Percentiles rank a stretch among this genome's conserved stretches.
phyloP scores from a whole-genome alignment of 2,888 invertebrate species.

The Synanthedon myopaeformis region DNA sequence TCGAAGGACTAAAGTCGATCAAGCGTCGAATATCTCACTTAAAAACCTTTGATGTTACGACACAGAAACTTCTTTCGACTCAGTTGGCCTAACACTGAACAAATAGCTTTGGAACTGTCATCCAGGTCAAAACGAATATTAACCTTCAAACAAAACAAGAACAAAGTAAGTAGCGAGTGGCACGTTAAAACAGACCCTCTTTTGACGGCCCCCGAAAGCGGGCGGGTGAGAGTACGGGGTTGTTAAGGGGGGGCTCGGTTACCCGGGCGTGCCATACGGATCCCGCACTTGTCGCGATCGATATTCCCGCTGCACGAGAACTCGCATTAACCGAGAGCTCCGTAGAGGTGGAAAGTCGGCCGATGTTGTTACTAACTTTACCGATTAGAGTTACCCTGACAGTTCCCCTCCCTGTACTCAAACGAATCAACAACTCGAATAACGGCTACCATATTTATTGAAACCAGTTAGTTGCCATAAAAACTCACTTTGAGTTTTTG shows the following conservation, averaged over 20 bases:
- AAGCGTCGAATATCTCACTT: background rate
- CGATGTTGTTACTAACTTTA: conserved; percentile 64
- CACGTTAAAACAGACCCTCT: conserved; percentile 50
- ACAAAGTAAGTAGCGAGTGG: conserved; percentile 53
- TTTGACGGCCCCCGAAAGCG: conserved; percentile 18
- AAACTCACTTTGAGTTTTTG: conserved; percentile 9
- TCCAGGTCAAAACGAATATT: conserved; percentile 53
- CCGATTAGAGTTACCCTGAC: conserved; percentile 50
- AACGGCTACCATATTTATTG: conserved; percentile 5
- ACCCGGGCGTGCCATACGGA: conserved; percentile 56
- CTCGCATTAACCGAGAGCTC: conserved; percentile 50
- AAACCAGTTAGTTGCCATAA: background rate
- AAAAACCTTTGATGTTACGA: background rate
- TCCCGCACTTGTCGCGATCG: conserved; percentile 61
- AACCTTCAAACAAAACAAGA: conserved; percentile 69
- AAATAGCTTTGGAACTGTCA: conserved; percentile 13
- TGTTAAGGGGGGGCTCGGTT: conserved; percentile 26
- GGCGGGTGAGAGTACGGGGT: conserved; percentile 16
- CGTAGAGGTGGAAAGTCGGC: conserved; percentile 58
- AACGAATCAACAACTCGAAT: conserved; percentile 42
- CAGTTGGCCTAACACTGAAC: background rate
- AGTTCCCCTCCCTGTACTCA: conserved; percentile 41
- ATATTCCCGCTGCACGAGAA: conserved; percentile 59
- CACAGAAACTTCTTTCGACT: background rate
- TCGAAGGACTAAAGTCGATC: background rate